A percentile compares a stretch with the other conserved stretches of the same genome.
Conservation (phyloP, 2,113 vertebrate species). For the Butorides virescens region DNA sequence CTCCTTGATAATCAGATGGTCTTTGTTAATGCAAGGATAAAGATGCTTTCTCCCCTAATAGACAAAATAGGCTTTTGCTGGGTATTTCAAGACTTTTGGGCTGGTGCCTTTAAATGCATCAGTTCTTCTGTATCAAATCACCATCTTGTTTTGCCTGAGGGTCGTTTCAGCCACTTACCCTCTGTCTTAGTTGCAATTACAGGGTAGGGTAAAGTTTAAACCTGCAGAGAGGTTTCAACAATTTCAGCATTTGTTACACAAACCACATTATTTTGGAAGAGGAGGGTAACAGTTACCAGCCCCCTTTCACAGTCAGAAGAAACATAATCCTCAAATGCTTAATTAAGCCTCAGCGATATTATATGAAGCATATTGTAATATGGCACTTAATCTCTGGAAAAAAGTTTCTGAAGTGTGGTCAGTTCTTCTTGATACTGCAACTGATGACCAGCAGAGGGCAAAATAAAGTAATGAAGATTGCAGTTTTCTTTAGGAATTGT, state of each 20-base stretch:
- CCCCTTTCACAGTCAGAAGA: background rate
- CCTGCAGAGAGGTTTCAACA: background rate
- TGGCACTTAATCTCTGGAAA: background rate
- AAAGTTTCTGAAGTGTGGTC: background rate
- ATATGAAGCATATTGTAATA: background rate
- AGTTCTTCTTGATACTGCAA: background rate
- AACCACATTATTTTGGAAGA: background rate
- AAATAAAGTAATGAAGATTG: background rate
- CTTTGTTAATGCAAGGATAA: background rate
- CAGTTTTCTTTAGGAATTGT: background rate
- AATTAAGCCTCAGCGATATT: background rate
- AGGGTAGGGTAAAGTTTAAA: background rate
- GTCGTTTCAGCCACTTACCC: background rate
- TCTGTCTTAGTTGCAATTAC: background rate
- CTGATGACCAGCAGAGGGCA: conserved; percentile 63
- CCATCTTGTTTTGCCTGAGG: background rate
- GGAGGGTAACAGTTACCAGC: background rate
- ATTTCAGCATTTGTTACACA: background rate
- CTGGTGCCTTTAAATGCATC: background rate
- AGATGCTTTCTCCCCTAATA: background rate
- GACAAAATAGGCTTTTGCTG: background rate
- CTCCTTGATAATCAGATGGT: background rate
- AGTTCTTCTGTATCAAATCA: background rate
- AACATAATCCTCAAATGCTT: background rate
- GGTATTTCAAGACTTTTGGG: background rate